phyloP scores from a whole-genome alignment of 2,113 vertebrate species.

The Gambusia affinis region DNA sequence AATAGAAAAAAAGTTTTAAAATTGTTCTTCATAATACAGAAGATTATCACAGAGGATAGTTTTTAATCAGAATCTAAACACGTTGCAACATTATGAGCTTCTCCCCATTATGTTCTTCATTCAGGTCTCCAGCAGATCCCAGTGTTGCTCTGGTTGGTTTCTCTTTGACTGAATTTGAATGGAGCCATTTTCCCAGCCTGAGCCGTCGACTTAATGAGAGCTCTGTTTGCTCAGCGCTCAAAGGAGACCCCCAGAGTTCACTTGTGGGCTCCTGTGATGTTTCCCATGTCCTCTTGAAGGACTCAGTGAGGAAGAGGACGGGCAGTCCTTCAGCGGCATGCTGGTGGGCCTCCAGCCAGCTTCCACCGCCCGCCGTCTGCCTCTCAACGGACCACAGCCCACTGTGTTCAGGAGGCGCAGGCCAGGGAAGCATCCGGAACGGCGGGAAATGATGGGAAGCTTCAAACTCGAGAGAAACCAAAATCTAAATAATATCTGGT shows the following conservation, averaged over 20 bases:
- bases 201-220: slow-evolving; percentile 39
- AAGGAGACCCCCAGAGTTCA: slow-evolving; percentile 42
- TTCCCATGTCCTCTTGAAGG: slow-evolving; percentile 57
- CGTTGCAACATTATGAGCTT: too few relatives aligned
- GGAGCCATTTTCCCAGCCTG: slow-evolving; percentile 1
- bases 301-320: slow-evolving; percentile 35
- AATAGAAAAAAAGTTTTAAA: too few relatives aligned
- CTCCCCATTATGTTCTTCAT: neutral
- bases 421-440: slow-evolving; percentile 18
- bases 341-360: slow-evolving; percentile 15
- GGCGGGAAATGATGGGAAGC: slow-evolving; percentile 27
- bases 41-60: too few relatives aligned
- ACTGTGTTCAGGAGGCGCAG: slow-evolving; percentile 25
- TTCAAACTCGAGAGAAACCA: neutral
- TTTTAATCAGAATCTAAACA: too few relatives aligned
- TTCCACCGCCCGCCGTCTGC: slow-evolving; percentile 46
- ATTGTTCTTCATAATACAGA: too few relatives aligned
- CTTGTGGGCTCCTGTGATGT: slow-evolving; percentile 40
- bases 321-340: slow-evolving; percentile 3
- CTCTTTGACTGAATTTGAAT: slow-evolving; percentile 7
- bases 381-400: slow-evolving; percentile 12
- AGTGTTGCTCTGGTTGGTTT: slow-evolving; percentile 18
- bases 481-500: neutral
- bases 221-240: slow-evolving; percentile 53
- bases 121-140: neutral